Percentiles rank a stretch among this genome's conserved stretches.
These are phyloP conservation scores for Falco punctatus DNA, from an alignment of 2,113 vertebrate genomes.

Conservation along the genomic window DNA sequence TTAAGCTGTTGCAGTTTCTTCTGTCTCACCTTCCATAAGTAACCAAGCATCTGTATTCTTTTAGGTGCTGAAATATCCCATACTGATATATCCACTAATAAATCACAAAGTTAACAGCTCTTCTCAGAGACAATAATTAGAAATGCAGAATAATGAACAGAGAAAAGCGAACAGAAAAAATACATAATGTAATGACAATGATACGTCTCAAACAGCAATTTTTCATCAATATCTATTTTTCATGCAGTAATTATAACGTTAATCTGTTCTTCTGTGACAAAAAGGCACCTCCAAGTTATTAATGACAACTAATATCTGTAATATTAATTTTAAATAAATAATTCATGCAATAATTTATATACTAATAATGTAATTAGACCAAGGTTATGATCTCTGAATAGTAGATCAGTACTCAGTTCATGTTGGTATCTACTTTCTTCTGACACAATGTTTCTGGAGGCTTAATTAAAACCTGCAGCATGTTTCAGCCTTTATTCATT, in stretches of 20 bases:
- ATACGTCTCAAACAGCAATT: slow-evolving; percentile 1
- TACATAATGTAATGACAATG: not conserved
- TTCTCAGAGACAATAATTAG: not conserved
- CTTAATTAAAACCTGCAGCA: slow-evolving; percentile 46
- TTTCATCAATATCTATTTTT: slow-evolving; percentile 61
- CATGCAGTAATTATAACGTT: slow-evolving; percentile 44
- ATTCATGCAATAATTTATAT: slow-evolving; percentile 51
- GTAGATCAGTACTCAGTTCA: slow-evolving; percentile 2
- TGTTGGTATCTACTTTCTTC: not conserved
- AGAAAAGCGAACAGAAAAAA: not conserved
- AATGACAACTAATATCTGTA: slow-evolving; percentile 33
- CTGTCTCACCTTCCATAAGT: not conserved
- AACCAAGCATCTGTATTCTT: not conserved
- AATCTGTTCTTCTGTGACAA: slow-evolving; percentile 39
- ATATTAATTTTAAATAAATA: slow-evolving; percentile 61
- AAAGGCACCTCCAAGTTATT: slow-evolving; percentile 38
- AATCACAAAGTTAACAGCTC: not conserved
- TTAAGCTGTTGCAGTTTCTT: not conserved
- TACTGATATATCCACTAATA: not conserved
- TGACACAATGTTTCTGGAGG: slow-evolving; percentile 37
- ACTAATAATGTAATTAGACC: slow-evolving; percentile 64
- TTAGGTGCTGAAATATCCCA: not conserved
- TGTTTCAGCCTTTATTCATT: not conserved
- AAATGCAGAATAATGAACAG: not conserved
- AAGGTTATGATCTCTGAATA: slow-evolving; percentile 59